These are phyloP conservation scores for Odontocolon sp. DNA, from an alignment of 2,888 invertebrate species.

Conservation along the genomic window DNA sequence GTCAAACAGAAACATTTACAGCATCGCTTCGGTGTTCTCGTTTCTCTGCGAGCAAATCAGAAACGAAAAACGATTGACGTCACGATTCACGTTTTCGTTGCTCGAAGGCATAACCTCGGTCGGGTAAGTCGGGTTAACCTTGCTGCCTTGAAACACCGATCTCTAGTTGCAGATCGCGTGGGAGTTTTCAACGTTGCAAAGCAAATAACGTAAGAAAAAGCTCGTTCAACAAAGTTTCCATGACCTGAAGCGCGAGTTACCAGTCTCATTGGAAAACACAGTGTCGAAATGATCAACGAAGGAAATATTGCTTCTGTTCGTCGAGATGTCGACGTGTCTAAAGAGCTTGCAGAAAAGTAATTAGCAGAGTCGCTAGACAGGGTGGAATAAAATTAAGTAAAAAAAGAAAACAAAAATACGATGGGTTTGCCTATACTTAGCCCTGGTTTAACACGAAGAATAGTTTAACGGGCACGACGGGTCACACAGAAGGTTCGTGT, in stretches of 20 bases:
- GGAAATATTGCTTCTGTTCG: too few relatives aligned
- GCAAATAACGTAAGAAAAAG: neutral
- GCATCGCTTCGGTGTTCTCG: neutral
- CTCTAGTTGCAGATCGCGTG: neutral
- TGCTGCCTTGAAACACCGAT: neutral
- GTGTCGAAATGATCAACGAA: neutral
- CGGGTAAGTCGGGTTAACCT: neutral
- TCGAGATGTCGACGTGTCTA: too few relatives aligned
- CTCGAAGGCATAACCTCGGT: neutral
- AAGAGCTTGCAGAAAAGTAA: neutral
- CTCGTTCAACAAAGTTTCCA: neutral
- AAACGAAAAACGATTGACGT: slow-evolving; percentile 19
- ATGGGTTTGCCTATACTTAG: slow-evolving; percentile 40
- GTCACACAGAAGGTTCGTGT: neutral
- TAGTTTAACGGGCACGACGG: slow-evolving; percentile 32
- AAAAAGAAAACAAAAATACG: neutral
- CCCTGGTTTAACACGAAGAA: slow-evolving; percentile 30
- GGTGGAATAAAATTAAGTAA: neutral
- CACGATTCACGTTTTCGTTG: slow-evolving; percentile 5
- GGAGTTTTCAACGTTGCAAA: neutral
- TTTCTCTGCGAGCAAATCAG: neutral
- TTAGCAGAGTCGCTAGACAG: neutral
- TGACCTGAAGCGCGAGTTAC: too few relatives aligned
- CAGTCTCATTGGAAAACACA: neutral
- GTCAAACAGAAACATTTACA: neutral